phyloP scores from a whole-genome alignment of 2,113 vertebrate genomes.

The Aspidoscelis tigris region DNA sequence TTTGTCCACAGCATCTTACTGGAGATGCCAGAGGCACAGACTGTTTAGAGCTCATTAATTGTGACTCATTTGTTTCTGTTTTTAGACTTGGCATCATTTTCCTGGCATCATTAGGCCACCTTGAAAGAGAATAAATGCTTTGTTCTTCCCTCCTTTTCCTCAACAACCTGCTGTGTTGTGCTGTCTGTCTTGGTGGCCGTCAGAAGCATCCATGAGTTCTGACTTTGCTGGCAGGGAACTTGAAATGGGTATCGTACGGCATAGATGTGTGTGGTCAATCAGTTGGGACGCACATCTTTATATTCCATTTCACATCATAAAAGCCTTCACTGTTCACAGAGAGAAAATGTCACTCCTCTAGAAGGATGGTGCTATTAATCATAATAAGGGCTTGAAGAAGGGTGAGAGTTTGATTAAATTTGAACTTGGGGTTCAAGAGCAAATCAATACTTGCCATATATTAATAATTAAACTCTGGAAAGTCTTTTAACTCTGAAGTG shows the following conservation, averaged over 20 bases:
- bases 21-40: background rate
- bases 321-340: constrained; percentile 15
- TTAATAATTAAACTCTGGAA: background rate
- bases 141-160: constrained; percentile 26
- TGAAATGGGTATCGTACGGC: constrained; percentile 50
- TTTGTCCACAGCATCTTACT: background rate
- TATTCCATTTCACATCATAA: background rate
- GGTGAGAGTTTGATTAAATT: background rate
- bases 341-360: background rate
- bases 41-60: constrained; percentile 25
- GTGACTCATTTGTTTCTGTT: constrained; percentile 21
- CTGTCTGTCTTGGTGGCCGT: constrained; percentile 57
- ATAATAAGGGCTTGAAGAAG: background rate
- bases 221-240: constrained; percentile 51
- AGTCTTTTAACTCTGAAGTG: background rate
- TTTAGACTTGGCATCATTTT: constrained; percentile 21
- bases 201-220: constrained; percentile 48
- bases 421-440: constrained; percentile 3
- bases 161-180: constrained; percentile 53
- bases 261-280: background rate
- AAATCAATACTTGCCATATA: background rate
- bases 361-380: constrained; percentile 24
- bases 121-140: background rate
- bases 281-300: background rate
- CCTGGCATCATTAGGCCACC: constrained; percentile 23